Base-by-base conservation (phyloP, 2,888 invertebrate species). In the Kryphioiulus occultus region DNA sequence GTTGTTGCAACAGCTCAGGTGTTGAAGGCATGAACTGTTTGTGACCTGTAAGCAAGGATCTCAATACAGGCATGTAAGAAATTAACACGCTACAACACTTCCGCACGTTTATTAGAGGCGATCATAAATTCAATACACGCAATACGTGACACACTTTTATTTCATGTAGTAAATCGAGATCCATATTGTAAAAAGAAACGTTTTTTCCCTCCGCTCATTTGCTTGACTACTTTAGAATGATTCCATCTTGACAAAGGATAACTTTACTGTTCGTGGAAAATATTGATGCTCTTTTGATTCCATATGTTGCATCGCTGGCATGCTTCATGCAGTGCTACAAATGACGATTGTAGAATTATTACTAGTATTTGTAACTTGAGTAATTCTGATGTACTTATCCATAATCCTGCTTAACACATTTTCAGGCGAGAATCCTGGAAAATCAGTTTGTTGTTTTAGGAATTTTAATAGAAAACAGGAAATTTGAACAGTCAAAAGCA, bases 71-170 rank as follows among this genome's bases (percentile, higher is more conserved):
- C 53, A 47, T 53, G 53, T 53, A 53, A 53, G 53, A 53, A 53
- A 53, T 53, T 3, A 68, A 68, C 68, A 12, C 68, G 26, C 26
- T 2, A 68, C 68, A 12, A 12, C 68, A 26, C 68, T 68, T 22
- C 22, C 68, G 26, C 26, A 78, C 26, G 78, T 78, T 78, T 26
- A 78, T 78, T 78, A 78, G 30, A 78, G 30, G 15, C 26, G 78
- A 78, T 78, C 78, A 32, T 78, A 78, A 78, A 78, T 78, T 78
- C 30, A 78, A 78, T 78, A 78, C 30, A 78, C 78, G 30, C 30
- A 30, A 17, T 78, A 30, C 78, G 78, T 78, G 78, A 78, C 78
- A 78, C 17, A 32, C 78, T 78, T 78, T 32, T 78, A 30, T 17
- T 78, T 30, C 78, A 26, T 78, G 78, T 30, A 15, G 78, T 30